Evolutionary conservation across 2,113 vertebrate species (phyloP).

Genomic region (Podarcis muralis): DNA sequence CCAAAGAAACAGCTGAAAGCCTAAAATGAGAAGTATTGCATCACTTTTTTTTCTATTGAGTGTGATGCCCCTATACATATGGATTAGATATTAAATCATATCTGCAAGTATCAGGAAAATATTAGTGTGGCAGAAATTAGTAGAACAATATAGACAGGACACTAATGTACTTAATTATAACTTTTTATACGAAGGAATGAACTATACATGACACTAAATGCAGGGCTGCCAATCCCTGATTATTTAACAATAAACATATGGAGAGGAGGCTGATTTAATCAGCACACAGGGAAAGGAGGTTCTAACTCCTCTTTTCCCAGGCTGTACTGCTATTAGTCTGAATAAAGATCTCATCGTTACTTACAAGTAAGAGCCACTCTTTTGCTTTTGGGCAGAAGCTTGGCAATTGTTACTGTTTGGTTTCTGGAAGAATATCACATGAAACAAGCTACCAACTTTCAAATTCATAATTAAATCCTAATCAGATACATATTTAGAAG

Average conservation of each 20-base stretch:
- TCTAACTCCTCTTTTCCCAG: no score
- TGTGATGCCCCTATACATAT: not conserved
- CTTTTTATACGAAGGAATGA: not conserved
- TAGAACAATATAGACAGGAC: not conserved
- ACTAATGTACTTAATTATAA: not conserved
- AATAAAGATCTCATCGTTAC: no score
- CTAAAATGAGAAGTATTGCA: not conserved
- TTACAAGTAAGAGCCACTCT: no score
- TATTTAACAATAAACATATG: no score
- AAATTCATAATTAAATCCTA: not conserved
- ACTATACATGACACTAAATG: no score
- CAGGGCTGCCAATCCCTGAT: no score
- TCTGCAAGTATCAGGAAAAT: not conserved
- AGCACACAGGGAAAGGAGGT: no score
- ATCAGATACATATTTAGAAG: not conserved
- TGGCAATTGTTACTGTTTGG: not conserved
- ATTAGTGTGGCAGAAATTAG: not conserved
- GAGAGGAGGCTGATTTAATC: no score
- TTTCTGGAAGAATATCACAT: not conserved
- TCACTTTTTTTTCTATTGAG: not conserved
- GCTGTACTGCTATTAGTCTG: no score
- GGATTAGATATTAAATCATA: not conserved
- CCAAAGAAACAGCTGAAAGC: not conserved
- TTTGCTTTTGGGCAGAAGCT: no score
- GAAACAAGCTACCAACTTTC: not conserved